Conservation (phyloP, 2,888 invertebrate genomes). For the Auanema freiburgensis region DNA sequence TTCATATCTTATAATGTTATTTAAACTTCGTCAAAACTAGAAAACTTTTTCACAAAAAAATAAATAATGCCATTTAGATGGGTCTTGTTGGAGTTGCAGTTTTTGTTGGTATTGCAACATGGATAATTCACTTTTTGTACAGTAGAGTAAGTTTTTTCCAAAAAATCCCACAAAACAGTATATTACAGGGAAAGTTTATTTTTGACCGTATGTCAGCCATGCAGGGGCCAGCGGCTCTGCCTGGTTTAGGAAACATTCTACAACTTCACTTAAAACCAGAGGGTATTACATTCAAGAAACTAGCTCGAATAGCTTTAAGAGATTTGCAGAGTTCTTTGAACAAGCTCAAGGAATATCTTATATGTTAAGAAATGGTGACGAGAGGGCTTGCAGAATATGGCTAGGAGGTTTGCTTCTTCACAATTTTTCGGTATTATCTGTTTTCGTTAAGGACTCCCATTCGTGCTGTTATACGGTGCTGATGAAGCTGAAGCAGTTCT, state of each 20-base stretch:
- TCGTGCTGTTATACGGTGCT: conserved; percentile 63
- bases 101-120: conserved; percentile 30
- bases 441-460: conserved; percentile 38
- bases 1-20: no score
- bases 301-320: neutral
- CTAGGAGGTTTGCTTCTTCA: conserved; percentile 33
- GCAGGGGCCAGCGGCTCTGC: conserved; percentile 57
- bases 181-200: conserved; percentile 28
- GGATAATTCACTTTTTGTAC: conserved; percentile 29
- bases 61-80: conserved; percentile 23
- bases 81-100: conserved; percentile 35
- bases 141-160: conserved; percentile 26
- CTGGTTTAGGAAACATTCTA: conserved; percentile 58
- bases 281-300: conserved; percentile 21
- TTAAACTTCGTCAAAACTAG: no score
- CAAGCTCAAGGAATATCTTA: conserved; percentile 62
- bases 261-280: conserved; percentile 60
- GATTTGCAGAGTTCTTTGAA: conserved; percentile 59
- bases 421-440: neutral
- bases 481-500: conserved; percentile 64
- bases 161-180: neutral
- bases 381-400: conserved; percentile 57
- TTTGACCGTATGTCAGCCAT: conserved; percentile 43
- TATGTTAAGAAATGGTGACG: conserved; percentile 50
- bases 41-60: no score